phyloP scores from a whole-genome alignment of 2,113 vertebrate genomes.

The Strigops habroptila region DNA sequence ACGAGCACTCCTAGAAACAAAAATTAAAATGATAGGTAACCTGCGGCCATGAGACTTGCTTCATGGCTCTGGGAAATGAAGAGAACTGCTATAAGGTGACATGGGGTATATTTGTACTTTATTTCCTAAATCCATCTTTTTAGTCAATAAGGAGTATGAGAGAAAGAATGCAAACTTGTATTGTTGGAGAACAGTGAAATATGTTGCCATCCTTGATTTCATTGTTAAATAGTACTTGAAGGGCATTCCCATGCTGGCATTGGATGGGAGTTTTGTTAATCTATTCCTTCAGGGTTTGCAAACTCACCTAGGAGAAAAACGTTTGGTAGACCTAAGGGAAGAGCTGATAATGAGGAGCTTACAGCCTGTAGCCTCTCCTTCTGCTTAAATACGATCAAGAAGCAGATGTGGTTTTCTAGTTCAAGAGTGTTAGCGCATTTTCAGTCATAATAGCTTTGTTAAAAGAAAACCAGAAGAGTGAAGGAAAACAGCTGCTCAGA shows the following conservation, averaged over 20 bases:
- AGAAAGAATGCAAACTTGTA: slow-evolving; percentile 8
- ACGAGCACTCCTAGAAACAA: slow-evolving; percentile 73
- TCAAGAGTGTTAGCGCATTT: neutral
- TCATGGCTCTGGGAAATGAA: slow-evolving; percentile 72
- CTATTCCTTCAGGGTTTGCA: neutral
- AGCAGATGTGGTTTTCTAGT: neutral
- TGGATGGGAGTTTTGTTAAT: neutral
- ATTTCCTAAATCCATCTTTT: slow-evolving; percentile 11
- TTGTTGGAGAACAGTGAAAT: neutral
- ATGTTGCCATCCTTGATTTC: neutral
- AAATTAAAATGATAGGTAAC: slow-evolving; percentile 78
- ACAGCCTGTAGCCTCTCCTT: neutral
- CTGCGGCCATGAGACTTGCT: slow-evolving; percentile 71
- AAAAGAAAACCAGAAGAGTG: neutral
- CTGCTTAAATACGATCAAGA: neutral
- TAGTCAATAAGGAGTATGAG: slow-evolving; percentile 21
- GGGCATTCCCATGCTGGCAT: neutral
- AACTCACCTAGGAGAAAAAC: neutral
- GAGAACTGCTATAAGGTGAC: slow-evolving; percentile 43
- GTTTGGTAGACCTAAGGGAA: neutral
- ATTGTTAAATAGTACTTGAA: neutral
- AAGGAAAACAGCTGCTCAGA: neutral
- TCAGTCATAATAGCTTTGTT: neutral
- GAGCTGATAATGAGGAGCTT: neutral
- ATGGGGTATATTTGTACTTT: slow-evolving; percentile 26